These are phyloP conservation scores for Bubalus kerabau DNA, from an alignment of 2,113 vertebrate genomes.

Conservation along the genomic window DNA sequence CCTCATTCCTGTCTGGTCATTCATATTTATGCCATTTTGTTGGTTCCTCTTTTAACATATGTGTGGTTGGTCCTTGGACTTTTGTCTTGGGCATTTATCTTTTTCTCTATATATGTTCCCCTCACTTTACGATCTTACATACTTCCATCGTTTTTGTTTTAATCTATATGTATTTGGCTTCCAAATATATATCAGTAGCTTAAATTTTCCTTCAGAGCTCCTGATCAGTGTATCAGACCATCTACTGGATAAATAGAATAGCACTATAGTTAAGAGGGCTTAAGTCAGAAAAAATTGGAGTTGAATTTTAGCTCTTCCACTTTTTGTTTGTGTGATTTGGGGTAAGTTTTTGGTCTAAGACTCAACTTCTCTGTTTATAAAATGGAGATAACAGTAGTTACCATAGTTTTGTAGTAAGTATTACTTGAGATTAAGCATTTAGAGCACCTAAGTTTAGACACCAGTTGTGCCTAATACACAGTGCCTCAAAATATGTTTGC, in stretches of 20 bases:
- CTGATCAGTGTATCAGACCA: background rate
- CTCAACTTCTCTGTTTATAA: background rate
- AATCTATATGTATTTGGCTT: constrained; percentile 26
- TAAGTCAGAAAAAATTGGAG: background rate
- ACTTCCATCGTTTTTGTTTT: background rate
- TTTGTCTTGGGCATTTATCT: background rate
- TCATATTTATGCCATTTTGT: background rate
- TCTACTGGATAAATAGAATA: background rate
- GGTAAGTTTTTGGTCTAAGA: background rate
- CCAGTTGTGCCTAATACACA: background rate
- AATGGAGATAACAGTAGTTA: background rate
- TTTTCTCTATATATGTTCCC: background rate
- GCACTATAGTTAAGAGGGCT: background rate
- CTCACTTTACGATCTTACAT: background rate
- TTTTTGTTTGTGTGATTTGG: background rate
- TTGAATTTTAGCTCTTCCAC: background rate
- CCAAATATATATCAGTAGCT: background rate
- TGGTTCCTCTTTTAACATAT: background rate
- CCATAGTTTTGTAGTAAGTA: background rate
- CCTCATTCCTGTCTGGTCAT: background rate
- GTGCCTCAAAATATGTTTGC: background rate
- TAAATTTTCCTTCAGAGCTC: background rate
- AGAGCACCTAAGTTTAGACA: background rate
- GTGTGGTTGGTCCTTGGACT: background rate
- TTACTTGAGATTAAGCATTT: background rate